Evolutionary conservation across 2,113 vertebrate genomes (phyloP).

Genomic region (Macaca fascicularis): DNA sequence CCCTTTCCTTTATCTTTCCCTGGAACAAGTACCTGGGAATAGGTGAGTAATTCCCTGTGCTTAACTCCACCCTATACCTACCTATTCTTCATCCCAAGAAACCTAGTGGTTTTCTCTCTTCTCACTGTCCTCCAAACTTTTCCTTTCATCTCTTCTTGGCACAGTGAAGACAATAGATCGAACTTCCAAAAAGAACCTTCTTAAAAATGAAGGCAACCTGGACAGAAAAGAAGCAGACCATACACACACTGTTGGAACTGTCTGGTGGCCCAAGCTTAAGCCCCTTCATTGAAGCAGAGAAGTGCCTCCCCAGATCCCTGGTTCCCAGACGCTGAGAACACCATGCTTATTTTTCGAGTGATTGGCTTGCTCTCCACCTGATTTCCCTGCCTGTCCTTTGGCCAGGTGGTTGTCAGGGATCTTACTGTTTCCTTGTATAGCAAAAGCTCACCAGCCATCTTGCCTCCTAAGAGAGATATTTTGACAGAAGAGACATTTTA

Average conservation of each 20-base stretch:
- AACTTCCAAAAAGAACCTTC: neutral
- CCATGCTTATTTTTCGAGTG: neutral
- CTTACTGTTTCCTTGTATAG: neutral
- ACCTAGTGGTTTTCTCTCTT: neutral
- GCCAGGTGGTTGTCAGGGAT: neutral
- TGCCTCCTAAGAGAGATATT: conserved; percentile 3
- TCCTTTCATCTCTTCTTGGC: conserved; percentile 41
- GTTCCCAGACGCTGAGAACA: neutral
- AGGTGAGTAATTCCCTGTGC: neutral
- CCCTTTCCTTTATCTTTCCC: neutral
- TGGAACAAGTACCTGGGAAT: neutral
- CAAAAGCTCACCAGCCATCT: neutral
- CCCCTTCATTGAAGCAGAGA: neutral
- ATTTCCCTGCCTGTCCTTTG: neutral
- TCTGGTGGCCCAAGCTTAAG: neutral
- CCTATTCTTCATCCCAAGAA: neutral
- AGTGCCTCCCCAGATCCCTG: neutral
- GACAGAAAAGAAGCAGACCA: neutral
- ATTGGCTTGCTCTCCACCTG: neutral
- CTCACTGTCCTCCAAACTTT: neutral
- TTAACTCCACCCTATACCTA: accelerated
- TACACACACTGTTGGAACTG: neutral
- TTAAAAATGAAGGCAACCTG: neutral
- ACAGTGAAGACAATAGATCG: neutral
- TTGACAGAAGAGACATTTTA: conserved; percentile 2